Conservation (phyloP, 1,140 invertebrate genomes). For the Listronotus bonariensis region DNA sequence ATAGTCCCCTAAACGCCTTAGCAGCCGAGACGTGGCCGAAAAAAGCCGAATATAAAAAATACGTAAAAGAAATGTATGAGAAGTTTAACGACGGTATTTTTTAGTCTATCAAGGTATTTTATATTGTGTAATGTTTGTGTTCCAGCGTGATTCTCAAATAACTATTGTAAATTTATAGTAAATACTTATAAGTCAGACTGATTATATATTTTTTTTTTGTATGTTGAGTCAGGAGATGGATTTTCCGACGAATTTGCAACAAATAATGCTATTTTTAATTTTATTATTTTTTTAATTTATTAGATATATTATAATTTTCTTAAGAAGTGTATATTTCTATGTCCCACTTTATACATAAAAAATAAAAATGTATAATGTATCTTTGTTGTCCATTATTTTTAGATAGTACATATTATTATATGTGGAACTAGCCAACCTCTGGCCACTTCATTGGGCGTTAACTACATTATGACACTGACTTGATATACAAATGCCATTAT, state of each 20-base stretch:
- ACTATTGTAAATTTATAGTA: slow-evolving; percentile 10
- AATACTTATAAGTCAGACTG: slow-evolving; percentile 5
- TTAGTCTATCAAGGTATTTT: slow-evolving; percentile 9
- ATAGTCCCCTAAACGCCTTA: slow-evolving; percentile 88
- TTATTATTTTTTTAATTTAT: too few species aligned
- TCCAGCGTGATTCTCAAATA: neutral
- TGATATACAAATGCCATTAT: too few species aligned
- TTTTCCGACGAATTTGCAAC: neutral
- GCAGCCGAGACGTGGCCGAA: slow-evolving; percentile 92
- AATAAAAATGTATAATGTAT: too few species aligned
- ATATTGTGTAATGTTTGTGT: slow-evolving; percentile 3
- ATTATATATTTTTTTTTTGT: slow-evolving; percentile 11
- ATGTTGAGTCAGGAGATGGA: neutral
- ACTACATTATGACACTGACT: too few species aligned
- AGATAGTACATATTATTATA: too few species aligned
- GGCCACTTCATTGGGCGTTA: too few species aligned
- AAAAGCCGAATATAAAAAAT: slow-evolving; percentile 83
- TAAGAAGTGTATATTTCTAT: too few species aligned
- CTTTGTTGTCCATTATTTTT: too few species aligned
- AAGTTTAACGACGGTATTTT: slow-evolving; percentile 26
- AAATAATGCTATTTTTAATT: neutral
- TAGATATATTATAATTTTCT: too few species aligned
- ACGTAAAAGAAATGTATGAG: slow-evolving; percentile 57
- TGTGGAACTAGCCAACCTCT: too few species aligned
- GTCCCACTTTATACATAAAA: too few species aligned